Conservation (phyloP, 2,888 invertebrate genomes). For the Uropetala carovei region DNA sequence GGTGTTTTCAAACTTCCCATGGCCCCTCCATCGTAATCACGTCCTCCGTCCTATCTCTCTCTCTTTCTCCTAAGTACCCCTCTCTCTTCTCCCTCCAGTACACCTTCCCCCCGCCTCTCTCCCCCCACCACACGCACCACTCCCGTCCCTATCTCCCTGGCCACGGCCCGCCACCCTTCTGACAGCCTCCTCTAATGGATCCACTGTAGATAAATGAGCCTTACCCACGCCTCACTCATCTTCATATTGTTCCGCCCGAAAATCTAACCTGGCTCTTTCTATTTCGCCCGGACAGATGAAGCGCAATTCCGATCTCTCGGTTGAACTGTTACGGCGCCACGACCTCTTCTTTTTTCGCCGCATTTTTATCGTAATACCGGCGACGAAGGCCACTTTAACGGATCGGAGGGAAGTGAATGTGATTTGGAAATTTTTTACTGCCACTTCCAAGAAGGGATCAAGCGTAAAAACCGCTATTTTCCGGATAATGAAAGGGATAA, state of each 20-base stretch:
- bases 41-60: not conserved
- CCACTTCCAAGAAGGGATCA: not conserved
- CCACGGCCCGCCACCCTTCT: not conserved
- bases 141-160: not conserved
- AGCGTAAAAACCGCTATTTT: not conserved
- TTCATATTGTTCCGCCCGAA: conserved; percentile 19
- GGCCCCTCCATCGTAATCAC: not conserved
- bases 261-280: not conserved
- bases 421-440: not conserved
- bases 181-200: conserved; percentile 32
- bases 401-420: not conserved
- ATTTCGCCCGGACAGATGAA: not conserved
- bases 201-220: conserved; percentile 32
- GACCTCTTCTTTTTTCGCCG: not conserved
- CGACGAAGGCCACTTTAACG: not conserved
- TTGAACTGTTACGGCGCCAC: not conserved
- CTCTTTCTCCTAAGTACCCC: not conserved
- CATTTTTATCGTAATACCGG: not conserved
- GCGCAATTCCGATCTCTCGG: not conserved
- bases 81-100: too few species aligned
- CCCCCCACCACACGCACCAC: not conserved
- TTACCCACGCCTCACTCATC: conserved; percentile 21
- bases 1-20: not conserved
- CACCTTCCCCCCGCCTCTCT: not conserved
- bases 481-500: too few species aligned